phyloP scores from a whole-genome alignment of 2,888 invertebrate species.

The Volucella inanis region DNA sequence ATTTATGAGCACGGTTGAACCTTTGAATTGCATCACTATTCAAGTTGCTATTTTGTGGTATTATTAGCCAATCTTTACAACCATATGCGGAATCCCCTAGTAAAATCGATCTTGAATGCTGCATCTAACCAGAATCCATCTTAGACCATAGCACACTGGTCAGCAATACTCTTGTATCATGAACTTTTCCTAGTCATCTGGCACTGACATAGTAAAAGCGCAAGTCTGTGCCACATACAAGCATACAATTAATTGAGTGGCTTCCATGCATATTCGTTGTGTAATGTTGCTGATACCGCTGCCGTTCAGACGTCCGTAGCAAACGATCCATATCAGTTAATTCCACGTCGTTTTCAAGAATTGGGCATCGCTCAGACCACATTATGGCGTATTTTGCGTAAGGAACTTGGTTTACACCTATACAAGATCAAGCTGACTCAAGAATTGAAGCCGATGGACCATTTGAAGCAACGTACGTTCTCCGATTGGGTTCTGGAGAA shows the following conservation, averaged over 20 bases:
- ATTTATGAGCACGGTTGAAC: neutral
- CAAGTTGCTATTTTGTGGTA: constrained; percentile 1
- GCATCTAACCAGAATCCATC: constrained; percentile 15
- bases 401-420: too few relatives aligned
- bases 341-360: too few relatives aligned
- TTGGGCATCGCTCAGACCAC: too few relatives aligned
- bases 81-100: constrained; percentile 16
- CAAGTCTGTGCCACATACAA: neutral
- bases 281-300: too few relatives aligned
- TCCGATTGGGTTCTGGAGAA: too few relatives aligned
- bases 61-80: constrained; percentile 14
- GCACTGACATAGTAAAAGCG: neutral
- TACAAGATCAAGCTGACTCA: too few relatives aligned
- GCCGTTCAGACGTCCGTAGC: too few relatives aligned
- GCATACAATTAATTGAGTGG: constrained; percentile 9
- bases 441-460: too few relatives aligned
- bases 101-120: constrained; percentile 21
- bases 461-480: too few relatives aligned
- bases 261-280: too few relatives aligned
- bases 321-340: too few relatives aligned
- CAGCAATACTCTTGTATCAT: constrained; percentile 12
- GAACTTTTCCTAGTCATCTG: neutral
- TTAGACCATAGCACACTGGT: constrained; percentile 20
- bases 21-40: neutral
- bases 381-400: too few relatives aligned